These are phyloP conservation scores for Rhorus exstirpatorius DNA, from an alignment of 2,888 invertebrate species.

Conservation along the genomic window DNA sequence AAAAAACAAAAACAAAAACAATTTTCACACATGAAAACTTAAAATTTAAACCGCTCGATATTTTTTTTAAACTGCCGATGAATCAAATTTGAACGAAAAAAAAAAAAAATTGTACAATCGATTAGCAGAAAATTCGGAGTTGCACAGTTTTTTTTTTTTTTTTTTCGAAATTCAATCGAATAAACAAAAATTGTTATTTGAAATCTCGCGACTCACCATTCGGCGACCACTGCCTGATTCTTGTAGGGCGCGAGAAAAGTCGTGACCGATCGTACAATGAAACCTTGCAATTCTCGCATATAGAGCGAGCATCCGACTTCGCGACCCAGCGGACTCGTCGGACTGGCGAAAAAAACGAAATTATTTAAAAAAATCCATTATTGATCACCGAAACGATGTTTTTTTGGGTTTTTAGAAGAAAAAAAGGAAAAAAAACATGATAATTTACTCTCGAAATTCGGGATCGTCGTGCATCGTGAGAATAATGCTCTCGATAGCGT, in stretches of 20 bases:
- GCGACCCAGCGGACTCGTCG: conserved; percentile 79
- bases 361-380: neutral
- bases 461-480: conserved; percentile 95
- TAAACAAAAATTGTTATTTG: conserved; percentile 16
- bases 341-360: conserved; percentile 76
- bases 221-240: conserved; percentile 89
- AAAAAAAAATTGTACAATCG: no score
- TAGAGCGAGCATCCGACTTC: conserved; percentile 90
- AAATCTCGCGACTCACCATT: conserved; percentile 86
- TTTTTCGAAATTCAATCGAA: conserved; percentile 77
- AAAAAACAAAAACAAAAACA: no score
- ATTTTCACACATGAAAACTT: no score
- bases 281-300: conserved; percentile 96
- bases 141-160: no score
- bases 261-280: conserved; percentile 90
- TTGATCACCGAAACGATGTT: conserved; percentile 23
- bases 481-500: conserved; percentile 96
- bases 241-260: conserved; percentile 91
- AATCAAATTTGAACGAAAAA: no score
- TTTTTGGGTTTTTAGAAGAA: neutral
- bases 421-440: neutral
- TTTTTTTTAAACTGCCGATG: no score
- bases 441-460: conserved; percentile 88
- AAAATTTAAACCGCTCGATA: no score
- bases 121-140: no score